Evolutionary conservation across 2,113 vertebrate genomes (phyloP).

Genomic region (Phycodurus eques): DNA sequence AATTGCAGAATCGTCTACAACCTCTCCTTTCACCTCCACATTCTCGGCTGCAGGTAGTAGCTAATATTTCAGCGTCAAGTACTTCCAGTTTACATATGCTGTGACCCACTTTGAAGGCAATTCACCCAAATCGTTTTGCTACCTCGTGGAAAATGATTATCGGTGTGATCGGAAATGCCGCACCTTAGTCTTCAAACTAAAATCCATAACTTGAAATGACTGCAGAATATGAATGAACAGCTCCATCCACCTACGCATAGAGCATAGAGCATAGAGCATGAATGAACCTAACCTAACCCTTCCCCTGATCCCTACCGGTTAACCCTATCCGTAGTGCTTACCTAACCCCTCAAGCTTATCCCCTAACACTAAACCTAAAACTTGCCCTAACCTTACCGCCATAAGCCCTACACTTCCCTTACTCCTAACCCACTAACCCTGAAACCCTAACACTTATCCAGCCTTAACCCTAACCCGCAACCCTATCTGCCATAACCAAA

Average conservation of each 20-base stretch:
- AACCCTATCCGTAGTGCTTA: too few species aligned
- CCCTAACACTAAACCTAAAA: too few species aligned
- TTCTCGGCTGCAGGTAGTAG: conserved; percentile 36
- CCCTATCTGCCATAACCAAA: too few species aligned
- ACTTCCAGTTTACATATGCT: conserved; percentile 36
- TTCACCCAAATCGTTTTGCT: conserved; percentile 36
- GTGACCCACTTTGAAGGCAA: conserved; percentile 61
- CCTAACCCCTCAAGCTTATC: too few species aligned
- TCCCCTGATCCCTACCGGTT: too few species aligned
- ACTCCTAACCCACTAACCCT: too few species aligned
- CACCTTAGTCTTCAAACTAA: not conserved
- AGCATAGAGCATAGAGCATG: conserved; percentile 31
- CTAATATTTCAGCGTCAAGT: conserved; percentile 52
- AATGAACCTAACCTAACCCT: too few species aligned
- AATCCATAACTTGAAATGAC: conserved; percentile 26
- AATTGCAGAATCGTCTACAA: conserved; percentile 42
- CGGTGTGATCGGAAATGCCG: not conserved
- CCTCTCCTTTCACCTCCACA: conserved; percentile 38
- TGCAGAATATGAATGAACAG: conserved; percentile 22
- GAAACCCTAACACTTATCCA: too few species aligned
- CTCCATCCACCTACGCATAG: conserved; percentile 50
- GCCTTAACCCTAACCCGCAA: too few species aligned
- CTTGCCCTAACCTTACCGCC: too few species aligned
- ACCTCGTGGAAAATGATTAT: not conserved
- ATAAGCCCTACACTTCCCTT: too few species aligned